These are phyloP conservation scores for Heliconius eleuchia DNA, from an alignment of 1,140 invertebrate genomes.

Conservation along the genomic window DNA sequence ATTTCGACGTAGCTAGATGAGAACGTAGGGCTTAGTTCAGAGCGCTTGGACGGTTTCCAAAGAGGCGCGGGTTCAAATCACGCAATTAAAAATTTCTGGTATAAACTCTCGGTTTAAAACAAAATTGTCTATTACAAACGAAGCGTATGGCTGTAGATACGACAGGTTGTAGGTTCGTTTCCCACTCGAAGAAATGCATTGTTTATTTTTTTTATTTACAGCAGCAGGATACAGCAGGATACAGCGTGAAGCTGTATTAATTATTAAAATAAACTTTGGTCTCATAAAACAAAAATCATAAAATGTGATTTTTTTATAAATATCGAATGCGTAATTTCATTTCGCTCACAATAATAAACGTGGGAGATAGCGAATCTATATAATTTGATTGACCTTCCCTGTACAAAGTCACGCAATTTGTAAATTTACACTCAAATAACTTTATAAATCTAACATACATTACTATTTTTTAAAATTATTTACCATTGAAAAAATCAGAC, in stretches of 20 bases:
- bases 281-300: neutral
- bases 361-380: neutral
- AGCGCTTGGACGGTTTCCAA: too few species aligned
- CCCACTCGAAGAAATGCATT: too few species aligned
- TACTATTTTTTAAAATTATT: neutral
- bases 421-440: neutral
- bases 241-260: neutral
- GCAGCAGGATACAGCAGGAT: too few species aligned
- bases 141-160: too few species aligned
- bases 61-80: too few species aligned
- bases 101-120: neutral
- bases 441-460: neutral
- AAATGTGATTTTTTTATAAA: slow-evolving; percentile 8
- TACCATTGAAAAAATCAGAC: too few species aligned
- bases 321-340: neutral
- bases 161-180: too few species aligned
- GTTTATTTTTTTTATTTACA: too few species aligned
- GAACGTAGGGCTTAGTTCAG: too few species aligned
- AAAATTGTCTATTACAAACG: neutral
- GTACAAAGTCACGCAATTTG: neutral
- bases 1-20: too few species aligned
- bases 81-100: too few species aligned
- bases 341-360: neutral
- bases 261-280: neutral
- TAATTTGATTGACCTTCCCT: slow-evolving; percentile 5